A percentile compares a stretch with the other conserved stretches of the same genome.
phyloP scores from a whole-genome alignment of 2,888 invertebrate species.

The Cheilosia variabilis region DNA sequence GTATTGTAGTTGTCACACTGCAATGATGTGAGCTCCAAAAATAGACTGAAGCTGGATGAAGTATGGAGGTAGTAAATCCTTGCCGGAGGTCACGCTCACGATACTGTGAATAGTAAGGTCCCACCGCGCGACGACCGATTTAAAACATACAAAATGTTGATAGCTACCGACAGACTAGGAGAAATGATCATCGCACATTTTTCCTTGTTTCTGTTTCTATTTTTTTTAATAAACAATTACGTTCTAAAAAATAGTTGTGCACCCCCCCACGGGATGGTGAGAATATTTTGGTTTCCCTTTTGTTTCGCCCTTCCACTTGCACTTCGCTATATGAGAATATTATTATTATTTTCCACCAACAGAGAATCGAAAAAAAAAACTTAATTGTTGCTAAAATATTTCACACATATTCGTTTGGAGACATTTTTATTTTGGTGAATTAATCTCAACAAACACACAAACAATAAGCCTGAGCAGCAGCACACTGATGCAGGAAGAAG shows the following conservation, averaged over 20 bases:
- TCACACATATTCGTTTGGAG: conserved; percentile 28
- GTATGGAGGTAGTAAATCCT: conserved; percentile 34
- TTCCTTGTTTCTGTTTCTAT: not conserved
- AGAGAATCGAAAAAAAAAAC: not conserved
- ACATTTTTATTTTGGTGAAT: not conserved
- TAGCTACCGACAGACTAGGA: conserved; percentile 21
- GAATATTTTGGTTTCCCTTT: not conserved
- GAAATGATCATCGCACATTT: conserved; percentile 69
- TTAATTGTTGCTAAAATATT: conserved; percentile 13
- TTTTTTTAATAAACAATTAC: not conserved
- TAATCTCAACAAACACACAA: conserved; percentile 13
- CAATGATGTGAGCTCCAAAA: not conserved
- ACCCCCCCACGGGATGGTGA: conserved; percentile 14
- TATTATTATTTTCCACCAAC: not conserved
- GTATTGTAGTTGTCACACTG: conserved; percentile 13
- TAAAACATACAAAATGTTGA: not conserved
- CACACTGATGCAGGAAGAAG: conserved; percentile 33
- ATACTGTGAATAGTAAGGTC: conserved; percentile 12
- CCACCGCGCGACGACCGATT: conserved; percentile 31
- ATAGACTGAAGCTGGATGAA: conserved; percentile 7
- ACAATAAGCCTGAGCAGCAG: conserved; percentile 1
- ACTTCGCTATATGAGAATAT: not conserved
- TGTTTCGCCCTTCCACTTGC: not conserved
- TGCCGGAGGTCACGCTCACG: conserved; percentile 62
- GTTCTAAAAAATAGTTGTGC: conserved; percentile 2